A percentile compares a stretch with the other conserved stretches of the same genome.
Evolutionary conservation across 1,140 invertebrate genomes (phyloP).

Genomic region (Drosophila obscura): DNA sequence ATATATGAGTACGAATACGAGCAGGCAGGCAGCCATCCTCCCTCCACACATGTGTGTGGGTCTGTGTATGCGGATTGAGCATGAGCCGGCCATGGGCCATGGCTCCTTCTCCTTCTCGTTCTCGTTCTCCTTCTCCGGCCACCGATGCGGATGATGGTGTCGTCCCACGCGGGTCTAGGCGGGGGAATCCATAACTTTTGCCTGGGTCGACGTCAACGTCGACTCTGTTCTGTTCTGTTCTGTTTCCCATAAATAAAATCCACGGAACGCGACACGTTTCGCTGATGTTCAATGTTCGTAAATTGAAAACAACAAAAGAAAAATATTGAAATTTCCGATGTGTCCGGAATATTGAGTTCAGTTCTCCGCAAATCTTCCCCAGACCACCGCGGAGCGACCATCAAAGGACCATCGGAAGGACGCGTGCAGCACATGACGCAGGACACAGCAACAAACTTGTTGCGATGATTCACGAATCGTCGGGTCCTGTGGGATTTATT

Average conservation of each 20-base stretch:
- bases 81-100: background rate
- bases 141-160: background rate
- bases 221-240: conserved; percentile 25
- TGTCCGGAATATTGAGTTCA: conserved; percentile 70
- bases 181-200: conserved; percentile 52
- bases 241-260: conserved; percentile 72
- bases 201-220: background rate
- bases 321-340: conserved; percentile 69
- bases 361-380: conserved; percentile 23
- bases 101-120: too few species aligned
- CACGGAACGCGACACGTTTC: conserved; percentile 55
- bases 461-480: conserved; percentile 9
- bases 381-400: background rate
- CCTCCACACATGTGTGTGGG: conserved; percentile 36
- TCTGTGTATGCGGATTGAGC: conserved; percentile 32
- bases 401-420: background rate
- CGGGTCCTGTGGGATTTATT: too few species aligned
- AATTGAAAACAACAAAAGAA: conserved; percentile 71
- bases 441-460: conserved; percentile 21
- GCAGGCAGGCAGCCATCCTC: conserved; percentile 30
- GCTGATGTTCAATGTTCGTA: conserved; percentile 53
- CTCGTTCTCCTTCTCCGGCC: background rate
- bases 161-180: conserved; percentile 33
- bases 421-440: too few species aligned
- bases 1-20: background rate